phyloP scores from a whole-genome alignment of 2,888 invertebrate species.

The Rotaria sp. region DNA sequence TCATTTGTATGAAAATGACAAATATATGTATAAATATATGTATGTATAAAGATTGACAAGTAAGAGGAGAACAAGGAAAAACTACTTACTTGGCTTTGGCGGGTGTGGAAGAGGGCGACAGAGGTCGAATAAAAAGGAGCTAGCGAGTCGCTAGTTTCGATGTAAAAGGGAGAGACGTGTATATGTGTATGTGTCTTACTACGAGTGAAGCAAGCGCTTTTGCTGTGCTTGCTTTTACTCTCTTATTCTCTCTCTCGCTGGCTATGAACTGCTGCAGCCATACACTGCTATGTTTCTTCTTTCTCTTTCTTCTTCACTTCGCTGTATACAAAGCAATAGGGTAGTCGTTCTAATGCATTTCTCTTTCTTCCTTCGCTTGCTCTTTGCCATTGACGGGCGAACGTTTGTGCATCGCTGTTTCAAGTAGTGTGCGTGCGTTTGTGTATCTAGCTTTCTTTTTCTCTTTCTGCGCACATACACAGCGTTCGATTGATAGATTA shows the following conservation, averaged over 20 bases:
- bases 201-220: background rate
- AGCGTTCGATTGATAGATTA: slow-evolving; percentile 12
- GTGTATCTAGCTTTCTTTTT: background rate
- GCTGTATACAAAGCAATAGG: background rate
- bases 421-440: background rate
- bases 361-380: background rate
- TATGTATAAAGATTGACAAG: background rate
- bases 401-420: background rate
- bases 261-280: background rate
- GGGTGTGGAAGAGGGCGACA: background rate
- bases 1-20: background rate
- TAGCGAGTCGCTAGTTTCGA: slow-evolving; percentile 12
- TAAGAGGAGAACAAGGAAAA: background rate
- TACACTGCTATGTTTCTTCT: background rate
- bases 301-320: background rate
- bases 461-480: background rate
- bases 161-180: background rate
- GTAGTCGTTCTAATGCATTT: background rate
- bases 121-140: background rate
- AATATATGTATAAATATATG: no score
- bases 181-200: background rate
- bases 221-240: background rate
- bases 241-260: slow-evolving; percentile 15
- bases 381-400: background rate
- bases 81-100: background rate